Percentiles rank a stretch among this genome's conserved stretches.
phyloP scores from a whole-genome alignment of 2,113 vertebrate genomes.

The Pavo muticus region DNA sequence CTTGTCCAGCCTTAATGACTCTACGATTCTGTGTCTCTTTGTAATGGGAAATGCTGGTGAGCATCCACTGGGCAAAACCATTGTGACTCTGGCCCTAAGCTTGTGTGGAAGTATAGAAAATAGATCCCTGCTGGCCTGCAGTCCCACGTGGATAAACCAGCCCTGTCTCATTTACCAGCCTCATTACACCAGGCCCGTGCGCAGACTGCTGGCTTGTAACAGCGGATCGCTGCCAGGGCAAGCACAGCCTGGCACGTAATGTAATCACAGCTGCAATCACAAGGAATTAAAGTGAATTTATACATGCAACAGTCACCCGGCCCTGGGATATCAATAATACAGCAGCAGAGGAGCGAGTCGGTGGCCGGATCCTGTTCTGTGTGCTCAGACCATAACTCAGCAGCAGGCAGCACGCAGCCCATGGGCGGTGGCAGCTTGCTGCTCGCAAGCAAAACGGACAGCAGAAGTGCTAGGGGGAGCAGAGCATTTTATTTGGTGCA shows the following conservation, averaged over 20 bases:
- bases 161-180: not conserved
- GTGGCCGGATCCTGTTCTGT: not conserved
- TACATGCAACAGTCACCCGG: not conserved
- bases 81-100: not conserved
- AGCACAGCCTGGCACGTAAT: constrained; percentile 6
- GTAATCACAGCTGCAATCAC: constrained; percentile 41
- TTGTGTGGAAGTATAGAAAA: not conserved
- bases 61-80: not conserved
- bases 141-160: not conserved
- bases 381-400: not conserved
- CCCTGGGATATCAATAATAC: constrained; percentile 48
- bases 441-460: constrained; percentile 43
- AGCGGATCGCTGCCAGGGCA: not conserved
- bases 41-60: not conserved
- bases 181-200: not conserved
- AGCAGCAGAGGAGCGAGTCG: constrained; percentile 11
- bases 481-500: constrained; percentile 25
- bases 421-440: not conserved
- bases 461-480: constrained; percentile 48
- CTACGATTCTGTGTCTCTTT: too few species aligned
- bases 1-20: too few species aligned
- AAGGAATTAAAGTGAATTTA: constrained; percentile 55
- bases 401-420: not conserved
- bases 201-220: not conserved
- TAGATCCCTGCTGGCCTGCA: not conserved